These are phyloP conservation scores for Raja brachyura DNA, from an alignment of 2,113 vertebrate genomes.

Conservation along the genomic window DNA sequence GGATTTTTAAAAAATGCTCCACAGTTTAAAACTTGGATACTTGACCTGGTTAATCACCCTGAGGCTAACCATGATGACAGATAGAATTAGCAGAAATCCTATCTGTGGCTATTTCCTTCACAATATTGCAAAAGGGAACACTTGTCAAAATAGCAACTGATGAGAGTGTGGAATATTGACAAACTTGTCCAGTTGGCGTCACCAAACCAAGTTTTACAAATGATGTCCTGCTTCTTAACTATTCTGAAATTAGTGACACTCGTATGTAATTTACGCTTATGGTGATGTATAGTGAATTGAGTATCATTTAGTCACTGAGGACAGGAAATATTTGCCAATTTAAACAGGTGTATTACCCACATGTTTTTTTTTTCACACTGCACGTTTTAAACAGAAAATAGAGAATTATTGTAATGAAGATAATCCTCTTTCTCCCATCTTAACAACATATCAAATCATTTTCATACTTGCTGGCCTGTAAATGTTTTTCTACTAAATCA, in stretches of 20 bases:
- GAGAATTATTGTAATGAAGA: slow-evolving; percentile 31
- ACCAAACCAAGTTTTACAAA: background rate
- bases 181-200: background rate
- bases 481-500: slow-evolving; percentile 7
- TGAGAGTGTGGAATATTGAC: background rate
- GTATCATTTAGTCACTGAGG: background rate
- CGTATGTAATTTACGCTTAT: background rate
- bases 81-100: background rate
- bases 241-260: background rate
- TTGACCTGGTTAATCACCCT: background rate
- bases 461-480: background rate
- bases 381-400: slow-evolving; percentile 17
- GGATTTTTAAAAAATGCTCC: background rate
- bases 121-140: background rate
- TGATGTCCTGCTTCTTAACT: background rate
- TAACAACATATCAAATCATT: background rate
- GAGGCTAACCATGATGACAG: background rate
- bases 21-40: background rate
- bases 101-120: background rate
- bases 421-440: background rate
- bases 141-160: background rate
- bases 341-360: background rate
- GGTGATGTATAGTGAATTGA: background rate
- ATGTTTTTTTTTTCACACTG: slow-evolving; percentile 16
- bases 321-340: slow-evolving; percentile 8